A percentile compares a stretch with the other conserved stretches of the same genome.
Evolutionary conservation across 2,113 vertebrate genomes (phyloP).

Genomic region (Protobothrops flavoviridis): DNA sequence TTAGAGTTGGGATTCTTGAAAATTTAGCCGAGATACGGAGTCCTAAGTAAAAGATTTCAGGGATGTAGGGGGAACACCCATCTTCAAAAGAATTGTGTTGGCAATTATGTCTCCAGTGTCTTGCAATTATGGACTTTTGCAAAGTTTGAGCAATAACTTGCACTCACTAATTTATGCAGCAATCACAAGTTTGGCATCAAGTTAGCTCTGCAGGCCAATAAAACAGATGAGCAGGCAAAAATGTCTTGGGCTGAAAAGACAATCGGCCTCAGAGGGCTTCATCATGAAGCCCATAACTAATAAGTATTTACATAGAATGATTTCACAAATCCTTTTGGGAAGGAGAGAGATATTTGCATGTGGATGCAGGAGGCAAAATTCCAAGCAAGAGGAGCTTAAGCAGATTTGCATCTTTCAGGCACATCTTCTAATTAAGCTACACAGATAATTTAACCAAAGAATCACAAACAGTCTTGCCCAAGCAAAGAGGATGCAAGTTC

Average conservation of each 20-base stretch:
- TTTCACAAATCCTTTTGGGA: conserved; percentile 17
- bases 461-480: neutral
- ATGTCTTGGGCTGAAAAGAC: conserved; percentile 49
- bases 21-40: neutral
- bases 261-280: conserved; percentile 48
- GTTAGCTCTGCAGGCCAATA: conserved; percentile 34
- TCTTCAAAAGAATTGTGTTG: conserved; percentile 24
- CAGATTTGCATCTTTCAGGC: neutral
- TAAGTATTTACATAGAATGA: conserved; percentile 51
- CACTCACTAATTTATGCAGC: conserved; percentile 64
- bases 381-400: conserved; percentile 6
- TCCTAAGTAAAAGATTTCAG: conserved; percentile 24
- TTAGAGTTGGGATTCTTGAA: conserved; percentile 32
- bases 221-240: conserved; percentile 65
- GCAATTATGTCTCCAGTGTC: conserved; percentile 47
- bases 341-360: neutral
- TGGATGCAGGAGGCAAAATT: neutral
- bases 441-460: neutral
- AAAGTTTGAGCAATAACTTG: conserved; percentile 53
- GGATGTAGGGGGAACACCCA: neutral
- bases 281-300: conserved; percentile 42
- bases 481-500: neutral
- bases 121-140: conserved; percentile 49
- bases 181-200: conserved; percentile 58
- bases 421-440: neutral